Conservation (phyloP, 2,113 vertebrate genomes). For the Riparia riparia region DNA sequence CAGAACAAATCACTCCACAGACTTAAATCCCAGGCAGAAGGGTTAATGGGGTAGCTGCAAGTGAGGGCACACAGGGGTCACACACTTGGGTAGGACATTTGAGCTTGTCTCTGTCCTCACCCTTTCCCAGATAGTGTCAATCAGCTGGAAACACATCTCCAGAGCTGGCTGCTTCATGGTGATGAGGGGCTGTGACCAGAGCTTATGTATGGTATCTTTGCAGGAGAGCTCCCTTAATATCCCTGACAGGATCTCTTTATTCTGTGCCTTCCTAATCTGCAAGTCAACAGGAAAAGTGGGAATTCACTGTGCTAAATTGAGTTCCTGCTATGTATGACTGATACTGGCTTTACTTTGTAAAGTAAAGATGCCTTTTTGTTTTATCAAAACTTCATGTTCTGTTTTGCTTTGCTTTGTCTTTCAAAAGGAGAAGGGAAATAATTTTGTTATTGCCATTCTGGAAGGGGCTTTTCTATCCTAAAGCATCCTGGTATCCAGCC, state of each 20-base stretch:
- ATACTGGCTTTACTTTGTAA: background rate
- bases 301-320: background rate
- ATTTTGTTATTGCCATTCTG: background rate
- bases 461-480: background rate
- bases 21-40: background rate
- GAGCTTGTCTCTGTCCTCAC: background rate
- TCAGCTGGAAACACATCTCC: conserved; percentile 19
- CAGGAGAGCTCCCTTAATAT: background rate
- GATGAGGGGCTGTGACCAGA: background rate
- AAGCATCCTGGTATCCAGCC: background rate
- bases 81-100: background rate
- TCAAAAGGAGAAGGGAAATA: background rate
- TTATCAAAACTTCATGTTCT: background rate
- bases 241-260: conserved; percentile 9
- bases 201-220: background rate
- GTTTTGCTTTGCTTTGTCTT: background rate
- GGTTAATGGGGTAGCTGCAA: background rate
- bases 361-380: background rate
- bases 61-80: background rate
- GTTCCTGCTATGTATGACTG: background rate
- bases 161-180: background rate
- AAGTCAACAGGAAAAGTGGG: background rate
- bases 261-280: conserved; percentile 9
- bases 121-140: background rate
- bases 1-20: background rate